Evolutionary conservation across 2,797 vertebrate genomes (phyloP), one percentile per base, ranked within the genome.

Genomic region (Luscinia megarhynchos): DNA sequence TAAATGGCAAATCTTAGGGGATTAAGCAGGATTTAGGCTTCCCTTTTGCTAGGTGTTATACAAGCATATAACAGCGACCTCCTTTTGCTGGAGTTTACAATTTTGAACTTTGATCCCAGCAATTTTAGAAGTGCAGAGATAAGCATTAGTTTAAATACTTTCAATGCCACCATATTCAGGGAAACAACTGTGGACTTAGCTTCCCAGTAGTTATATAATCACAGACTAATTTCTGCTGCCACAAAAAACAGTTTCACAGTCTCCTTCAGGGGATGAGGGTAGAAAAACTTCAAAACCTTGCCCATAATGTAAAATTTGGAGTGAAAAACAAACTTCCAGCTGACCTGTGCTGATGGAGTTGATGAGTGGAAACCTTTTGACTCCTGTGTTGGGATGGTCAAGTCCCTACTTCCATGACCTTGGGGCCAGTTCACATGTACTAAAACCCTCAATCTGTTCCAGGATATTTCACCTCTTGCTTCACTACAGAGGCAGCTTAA

Each of bases 61-160:
- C 38, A 93, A 83, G 58, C 21, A 54, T 40, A n/a, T 22, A 53
- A 36, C 45, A 91, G 66, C 0, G 1, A 70, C 19, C 10, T 70
- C 6, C 76, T 79, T 50, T 78, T 69, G 55, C 29, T 48, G 40
- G 43, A 48, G 26, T 59, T 89, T 67, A 85, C 43, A 0, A 3
- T 89, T 92, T 69, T 91, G 68, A 92, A 87, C 78, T 92, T 91
- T 77, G 78, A 59, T 91, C 36, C 40, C 53, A 89, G 29, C 16
- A 82, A 57, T 79, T 93, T 89, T 32, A 48, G n/a, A 91, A 67
- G n/a, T 32, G 16, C 29, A 89, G 68, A 74, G 38, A 77, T 91
- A 87, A 93, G 48, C 16, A 26, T 74, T 74, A 30, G 11, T 74
- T 83, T 76, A 82, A 93, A 59, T 66, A 63, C 30, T 80, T 94